Conservation (phyloP, 2,797 vertebrate species). For the Schizopygopsis malacanthus region DNA sequence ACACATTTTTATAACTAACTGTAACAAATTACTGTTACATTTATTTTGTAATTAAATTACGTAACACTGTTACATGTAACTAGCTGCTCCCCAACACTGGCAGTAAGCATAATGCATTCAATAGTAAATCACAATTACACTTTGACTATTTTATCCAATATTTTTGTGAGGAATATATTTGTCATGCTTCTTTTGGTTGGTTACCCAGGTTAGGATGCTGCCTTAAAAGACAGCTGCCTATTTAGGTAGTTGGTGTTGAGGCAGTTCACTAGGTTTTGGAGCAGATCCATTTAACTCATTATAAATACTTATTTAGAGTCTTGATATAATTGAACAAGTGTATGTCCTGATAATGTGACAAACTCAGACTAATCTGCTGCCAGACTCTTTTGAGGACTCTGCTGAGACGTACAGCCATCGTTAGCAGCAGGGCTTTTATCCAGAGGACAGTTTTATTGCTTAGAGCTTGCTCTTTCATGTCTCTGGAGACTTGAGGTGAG, state of each 20-base stretch:
- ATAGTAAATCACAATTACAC: not conserved
- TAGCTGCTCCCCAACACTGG: too few relatives aligned
- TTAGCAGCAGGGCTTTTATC: not conserved
- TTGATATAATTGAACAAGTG: slow-evolving; percentile 8
- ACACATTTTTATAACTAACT: too few relatives aligned
- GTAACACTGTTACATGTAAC: too few relatives aligned
- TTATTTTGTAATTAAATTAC: too few relatives aligned
- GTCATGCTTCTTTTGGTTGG: not conserved
- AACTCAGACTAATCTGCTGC: not conserved
- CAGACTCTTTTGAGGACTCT: slow-evolving; percentile 7
- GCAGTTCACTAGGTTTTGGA: not conserved
- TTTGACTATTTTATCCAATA: not conserved
- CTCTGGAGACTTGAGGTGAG: not conserved
- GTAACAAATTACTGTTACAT: too few relatives aligned
- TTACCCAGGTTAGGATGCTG: not conserved
- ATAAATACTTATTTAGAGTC: slow-evolving; percentile 8
- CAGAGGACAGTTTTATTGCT: slow-evolving; percentile 25
- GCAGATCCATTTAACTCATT: slow-evolving; percentile 4
- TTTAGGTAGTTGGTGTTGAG: not conserved
- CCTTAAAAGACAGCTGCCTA: not conserved
- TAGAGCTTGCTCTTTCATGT: not conserved
- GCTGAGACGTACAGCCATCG: not conserved
- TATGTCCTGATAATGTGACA: slow-evolving; percentile 30
- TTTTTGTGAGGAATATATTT: not conserved
- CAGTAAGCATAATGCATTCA: not conserved